Evolutionary conservation across 2,797 vertebrate species (phyloP).

Genomic region (Pagetopsis macropterus): DNA sequence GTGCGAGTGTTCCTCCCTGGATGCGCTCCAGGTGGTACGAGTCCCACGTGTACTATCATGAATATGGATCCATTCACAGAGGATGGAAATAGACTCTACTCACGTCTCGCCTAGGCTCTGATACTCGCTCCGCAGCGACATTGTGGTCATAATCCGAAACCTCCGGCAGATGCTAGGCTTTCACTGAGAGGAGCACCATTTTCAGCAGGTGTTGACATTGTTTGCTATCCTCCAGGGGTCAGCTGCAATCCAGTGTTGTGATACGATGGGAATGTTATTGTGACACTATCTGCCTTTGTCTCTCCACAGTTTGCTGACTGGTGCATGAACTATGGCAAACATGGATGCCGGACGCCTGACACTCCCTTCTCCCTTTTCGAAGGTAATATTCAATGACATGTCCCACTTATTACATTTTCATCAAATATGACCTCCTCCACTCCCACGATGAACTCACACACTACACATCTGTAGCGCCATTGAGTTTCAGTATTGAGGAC

Average conservation of each 20-base stretch:
- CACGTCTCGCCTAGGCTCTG: slow-evolving; percentile 33
- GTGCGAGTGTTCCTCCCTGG: slow-evolving; percentile 37
- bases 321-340: slow-evolving; percentile 96
- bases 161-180: slow-evolving; percentile 36
- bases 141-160: slow-evolving; percentile 39
- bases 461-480: too few relatives aligned
- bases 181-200: slow-evolving; percentile 29
- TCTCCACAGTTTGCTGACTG: slow-evolving; percentile 93
- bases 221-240: slow-evolving; percentile 23
- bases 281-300: background rate
- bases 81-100: slow-evolving; percentile 48
- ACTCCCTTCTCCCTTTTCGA: slow-evolving; percentile 97
- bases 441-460: too few relatives aligned
- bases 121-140: slow-evolving; percentile 12
- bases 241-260: background rate
- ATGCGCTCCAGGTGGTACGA: slow-evolving; percentile 42
- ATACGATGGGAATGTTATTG: slow-evolving; percentile 3
- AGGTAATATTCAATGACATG: slow-evolving; percentile 83
- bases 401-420: too few relatives aligned
- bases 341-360: slow-evolving; percentile 94
- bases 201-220: slow-evolving; percentile 46
- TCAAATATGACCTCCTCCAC: too few relatives aligned
- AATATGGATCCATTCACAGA: slow-evolving; percentile 53
- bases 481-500: too few relatives aligned
- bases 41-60: slow-evolving; percentile 39